phyloP scores from a whole-genome alignment of 1,140 invertebrate genomes.

The Macrotrachela quadricornifera region DNA sequence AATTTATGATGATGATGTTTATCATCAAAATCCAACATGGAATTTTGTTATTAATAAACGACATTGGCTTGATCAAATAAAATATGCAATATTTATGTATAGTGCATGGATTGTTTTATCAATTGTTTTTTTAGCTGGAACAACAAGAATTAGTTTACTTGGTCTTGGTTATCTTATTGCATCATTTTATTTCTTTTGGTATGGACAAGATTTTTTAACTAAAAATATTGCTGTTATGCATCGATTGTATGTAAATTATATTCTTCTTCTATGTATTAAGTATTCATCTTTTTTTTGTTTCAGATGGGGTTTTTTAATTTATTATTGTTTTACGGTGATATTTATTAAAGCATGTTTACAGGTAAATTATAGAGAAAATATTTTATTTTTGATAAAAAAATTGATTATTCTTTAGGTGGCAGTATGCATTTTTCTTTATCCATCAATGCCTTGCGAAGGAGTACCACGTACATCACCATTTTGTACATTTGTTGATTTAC shows the following conservation, averaged over 20 bases:
- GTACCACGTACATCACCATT: too few species aligned
- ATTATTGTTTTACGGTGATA: slow-evolving; percentile 71
- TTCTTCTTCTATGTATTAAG: neutral
- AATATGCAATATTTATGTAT: slow-evolving; percentile 56
- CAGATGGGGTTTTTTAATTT: slow-evolving; percentile 71
- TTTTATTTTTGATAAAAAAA: too few species aligned
- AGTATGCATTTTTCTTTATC: too few species aligned
- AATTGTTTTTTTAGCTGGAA: slow-evolving; percentile 77
- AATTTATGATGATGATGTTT: slow-evolving; percentile 17
- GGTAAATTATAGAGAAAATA: slow-evolving; percentile 19
- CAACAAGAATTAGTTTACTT: slow-evolving; percentile 70
- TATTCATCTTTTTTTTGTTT: slow-evolving; percentile 18
- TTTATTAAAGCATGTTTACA: slow-evolving; percentile 49
- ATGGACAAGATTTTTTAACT: slow-evolving; percentile 79
- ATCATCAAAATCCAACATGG: slow-evolving; percentile 11
- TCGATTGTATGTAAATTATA: slow-evolving; percentile 39
- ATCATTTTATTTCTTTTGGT: slow-evolving; percentile 86
- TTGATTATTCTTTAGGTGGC: too few species aligned
- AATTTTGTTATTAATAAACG: slow-evolving; percentile 11
- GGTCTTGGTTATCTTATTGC: slow-evolving; percentile 85
- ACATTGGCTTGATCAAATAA: slow-evolving; percentile 61
- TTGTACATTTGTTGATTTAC: too few species aligned
- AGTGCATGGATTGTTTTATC: slow-evolving; percentile 82
- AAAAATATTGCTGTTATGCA: slow-evolving; percentile 52
- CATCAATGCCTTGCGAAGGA: too few species aligned